Evolutionary conservation across 2,888 invertebrate genomes (phyloP).

Genomic region (Pseudococcus jackbeardsleyi): DNA sequence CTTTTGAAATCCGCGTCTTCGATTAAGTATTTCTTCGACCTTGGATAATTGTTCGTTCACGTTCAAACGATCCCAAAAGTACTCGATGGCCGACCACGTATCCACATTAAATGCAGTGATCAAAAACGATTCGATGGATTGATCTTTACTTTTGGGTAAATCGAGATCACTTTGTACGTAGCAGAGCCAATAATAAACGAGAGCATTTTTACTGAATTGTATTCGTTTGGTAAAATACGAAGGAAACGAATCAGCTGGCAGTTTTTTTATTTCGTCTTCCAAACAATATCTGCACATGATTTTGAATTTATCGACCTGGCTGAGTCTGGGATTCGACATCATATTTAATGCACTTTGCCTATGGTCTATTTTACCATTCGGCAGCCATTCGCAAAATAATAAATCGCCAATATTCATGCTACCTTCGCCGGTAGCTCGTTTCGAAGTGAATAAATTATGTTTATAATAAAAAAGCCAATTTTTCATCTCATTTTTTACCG

Average conservation of each 20-base stretch:
- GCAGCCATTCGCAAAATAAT: neutral
- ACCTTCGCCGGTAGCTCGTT: neutral
- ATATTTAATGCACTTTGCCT: neutral
- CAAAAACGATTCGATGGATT: neutral
- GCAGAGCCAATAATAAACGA: neutral
- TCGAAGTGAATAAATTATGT: neutral
- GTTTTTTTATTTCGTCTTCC: neutral
- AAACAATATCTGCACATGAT: conserved; percentile 6
- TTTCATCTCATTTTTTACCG: neutral
- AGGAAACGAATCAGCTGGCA: neutral
- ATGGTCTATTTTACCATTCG: neutral
- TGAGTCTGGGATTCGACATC: neutral
- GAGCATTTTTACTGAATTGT: neutral
- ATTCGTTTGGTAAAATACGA: neutral
- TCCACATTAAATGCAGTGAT: neutral
- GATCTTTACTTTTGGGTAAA: neutral
- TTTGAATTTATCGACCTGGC: neutral
- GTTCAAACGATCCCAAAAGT: neutral
- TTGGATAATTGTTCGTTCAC: neutral
- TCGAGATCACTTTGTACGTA: neutral
- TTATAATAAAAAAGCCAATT: neutral
- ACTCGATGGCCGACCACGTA: neutral
- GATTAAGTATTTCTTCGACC: neutral
- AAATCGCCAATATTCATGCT: neutral
- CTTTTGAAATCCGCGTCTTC: neutral